These are phyloP conservation scores for Distichodus sexfasciatus DNA, from an alignment of 2,797 vertebrate species.

Conservation along the genomic window DNA sequence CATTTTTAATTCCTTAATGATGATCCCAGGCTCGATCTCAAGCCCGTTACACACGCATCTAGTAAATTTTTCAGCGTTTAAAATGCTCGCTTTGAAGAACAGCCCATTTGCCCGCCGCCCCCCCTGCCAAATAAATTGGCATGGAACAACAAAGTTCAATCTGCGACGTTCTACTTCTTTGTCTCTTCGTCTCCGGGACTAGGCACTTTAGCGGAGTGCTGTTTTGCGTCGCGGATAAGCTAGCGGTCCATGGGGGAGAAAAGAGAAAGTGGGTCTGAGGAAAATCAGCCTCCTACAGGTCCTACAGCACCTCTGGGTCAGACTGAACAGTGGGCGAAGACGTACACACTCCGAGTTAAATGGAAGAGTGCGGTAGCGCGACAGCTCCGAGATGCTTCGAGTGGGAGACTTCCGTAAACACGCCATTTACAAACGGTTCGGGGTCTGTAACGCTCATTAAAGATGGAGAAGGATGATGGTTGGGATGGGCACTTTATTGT, in stretches of 20 bases:
- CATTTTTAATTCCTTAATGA: slow-evolving; percentile 79
- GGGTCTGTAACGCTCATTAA: slow-evolving; percentile 67
- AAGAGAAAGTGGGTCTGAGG: slow-evolving; percentile 67
- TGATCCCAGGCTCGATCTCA: slow-evolving; percentile 69
- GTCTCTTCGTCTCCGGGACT: slow-evolving; percentile 59
- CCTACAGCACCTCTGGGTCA: slow-evolving; percentile 70
- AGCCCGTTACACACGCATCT: slow-evolving; percentile 66
- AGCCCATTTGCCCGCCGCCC: slow-evolving; percentile 63
- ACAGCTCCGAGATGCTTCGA: slow-evolving; percentile 48
- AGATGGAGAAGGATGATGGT: slow-evolving; percentile 58
- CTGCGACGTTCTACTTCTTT: slow-evolving; percentile 68
- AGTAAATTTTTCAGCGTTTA: slow-evolving; percentile 70
- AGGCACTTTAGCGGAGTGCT: slow-evolving; percentile 69
- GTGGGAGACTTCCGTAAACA: slow-evolving; percentile 66
- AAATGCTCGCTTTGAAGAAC: slow-evolving; percentile 66
- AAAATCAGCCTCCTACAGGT: slow-evolving; percentile 64
- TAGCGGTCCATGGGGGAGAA: slow-evolving; percentile 59
- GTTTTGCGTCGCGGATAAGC: slow-evolving; percentile 71
- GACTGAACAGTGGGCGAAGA: slow-evolving; percentile 72
- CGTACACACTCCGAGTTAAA: slow-evolving; percentile 68
- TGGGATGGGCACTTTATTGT: slow-evolving; percentile 26
- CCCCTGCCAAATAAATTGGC: slow-evolving; percentile 70
- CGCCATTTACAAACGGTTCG: slow-evolving; percentile 52
- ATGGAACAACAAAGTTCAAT: slow-evolving; percentile 77
- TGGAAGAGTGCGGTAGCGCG: slow-evolving; percentile 72